Conservation (phyloP, 2,888 invertebrate genomes). For the Trypoxylon attenuatum region DNA sequence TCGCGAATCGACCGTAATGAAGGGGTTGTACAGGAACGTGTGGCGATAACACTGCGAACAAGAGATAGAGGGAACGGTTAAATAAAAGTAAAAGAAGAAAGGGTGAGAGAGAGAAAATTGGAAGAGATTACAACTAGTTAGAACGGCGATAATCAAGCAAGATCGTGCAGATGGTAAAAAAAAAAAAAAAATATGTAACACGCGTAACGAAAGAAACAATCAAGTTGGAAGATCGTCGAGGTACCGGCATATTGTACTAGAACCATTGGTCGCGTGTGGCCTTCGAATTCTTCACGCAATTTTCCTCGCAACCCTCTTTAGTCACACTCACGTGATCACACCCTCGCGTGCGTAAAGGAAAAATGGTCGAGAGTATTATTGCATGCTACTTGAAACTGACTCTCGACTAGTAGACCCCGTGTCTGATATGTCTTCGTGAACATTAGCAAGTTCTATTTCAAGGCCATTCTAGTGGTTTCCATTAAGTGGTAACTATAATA, state of each 20-base stretch:
- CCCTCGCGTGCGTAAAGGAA: slow-evolving; percentile 32
- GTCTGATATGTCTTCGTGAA: too few relatives aligned
- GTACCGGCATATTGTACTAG: too few relatives aligned
- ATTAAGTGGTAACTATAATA: too few relatives aligned
- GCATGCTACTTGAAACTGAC: slow-evolving; percentile 11
- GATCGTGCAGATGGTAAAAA: too few relatives aligned
- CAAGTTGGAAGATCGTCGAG: too few relatives aligned
- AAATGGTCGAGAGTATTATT: slow-evolving; percentile 24
- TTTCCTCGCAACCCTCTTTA: slow-evolving; percentile 30
- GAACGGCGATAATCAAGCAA: too few relatives aligned
- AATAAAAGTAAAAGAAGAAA: not conserved
- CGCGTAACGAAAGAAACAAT: too few relatives aligned
- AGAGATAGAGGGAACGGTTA: not conserved
- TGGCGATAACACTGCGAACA: not conserved
- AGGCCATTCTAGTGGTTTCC: too few relatives aligned
- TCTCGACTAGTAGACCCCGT: too few relatives aligned
- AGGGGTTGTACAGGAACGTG: slow-evolving; percentile 4
- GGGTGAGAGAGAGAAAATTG: not conserved
- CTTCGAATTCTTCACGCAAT: slow-evolving; percentile 45
- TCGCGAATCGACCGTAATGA: slow-evolving; percentile 34
- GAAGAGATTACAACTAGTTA: not conserved
- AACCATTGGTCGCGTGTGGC: slow-evolving; percentile 49
- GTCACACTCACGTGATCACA: slow-evolving; percentile 47
- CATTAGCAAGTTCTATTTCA: too few relatives aligned
- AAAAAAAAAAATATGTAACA: too few relatives aligned